phyloP scores from a whole-genome alignment of 2,113 vertebrate species.

The Ammodytes dubius region DNA sequence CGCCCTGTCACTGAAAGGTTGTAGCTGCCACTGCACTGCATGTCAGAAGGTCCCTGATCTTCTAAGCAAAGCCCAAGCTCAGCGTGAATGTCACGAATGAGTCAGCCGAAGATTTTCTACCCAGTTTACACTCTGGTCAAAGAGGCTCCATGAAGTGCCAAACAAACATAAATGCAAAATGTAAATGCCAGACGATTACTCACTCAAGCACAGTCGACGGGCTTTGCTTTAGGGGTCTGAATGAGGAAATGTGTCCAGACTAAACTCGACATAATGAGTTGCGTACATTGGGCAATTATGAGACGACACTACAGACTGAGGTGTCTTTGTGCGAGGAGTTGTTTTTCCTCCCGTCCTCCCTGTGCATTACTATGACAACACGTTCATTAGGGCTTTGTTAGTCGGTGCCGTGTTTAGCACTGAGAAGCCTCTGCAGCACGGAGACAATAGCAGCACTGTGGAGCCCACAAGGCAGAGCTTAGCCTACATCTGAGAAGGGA shows the following conservation, averaged over 20 bases:
- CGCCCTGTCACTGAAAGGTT: not conserved
- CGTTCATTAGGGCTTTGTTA: slow-evolving; percentile 79
- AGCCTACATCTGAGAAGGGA: slow-evolving; percentile 58
- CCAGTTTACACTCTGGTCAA: slow-evolving; percentile 44
- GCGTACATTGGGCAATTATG: slow-evolving; percentile 63
- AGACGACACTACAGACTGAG: slow-evolving; percentile 60
- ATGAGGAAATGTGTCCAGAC: slow-evolving; percentile 34
- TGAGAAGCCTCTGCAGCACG: slow-evolving; percentile 72
- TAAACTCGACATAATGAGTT: slow-evolving; percentile 38
- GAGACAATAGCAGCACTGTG: slow-evolving; percentile 76
- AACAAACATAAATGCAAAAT: slow-evolving; percentile 24
- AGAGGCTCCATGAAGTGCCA: slow-evolving; percentile 20
- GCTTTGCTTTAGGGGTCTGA: slow-evolving; percentile 36
- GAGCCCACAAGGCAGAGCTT: slow-evolving; percentile 65
- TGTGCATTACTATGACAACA: slow-evolving; percentile 87
- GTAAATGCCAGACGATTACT: slow-evolving; percentile 29
- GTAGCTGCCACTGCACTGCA: not conserved
- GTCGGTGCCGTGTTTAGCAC: slow-evolving; percentile 69
- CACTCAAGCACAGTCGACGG: slow-evolving; percentile 1
- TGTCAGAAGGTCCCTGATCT: slow-evolving; percentile 15
- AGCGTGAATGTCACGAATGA: slow-evolving; percentile 26
- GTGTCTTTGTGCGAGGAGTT: slow-evolving; percentile 73
- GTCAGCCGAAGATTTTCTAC: slow-evolving; percentile 33
- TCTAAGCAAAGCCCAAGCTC: slow-evolving; percentile 30
- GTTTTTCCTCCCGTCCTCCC: slow-evolving; percentile 77